Evolutionary conservation across 1,140 invertebrate species (phyloP), one percentile per base, ranked within the genome.

Genomic region (Achatina immaculata): DNA sequence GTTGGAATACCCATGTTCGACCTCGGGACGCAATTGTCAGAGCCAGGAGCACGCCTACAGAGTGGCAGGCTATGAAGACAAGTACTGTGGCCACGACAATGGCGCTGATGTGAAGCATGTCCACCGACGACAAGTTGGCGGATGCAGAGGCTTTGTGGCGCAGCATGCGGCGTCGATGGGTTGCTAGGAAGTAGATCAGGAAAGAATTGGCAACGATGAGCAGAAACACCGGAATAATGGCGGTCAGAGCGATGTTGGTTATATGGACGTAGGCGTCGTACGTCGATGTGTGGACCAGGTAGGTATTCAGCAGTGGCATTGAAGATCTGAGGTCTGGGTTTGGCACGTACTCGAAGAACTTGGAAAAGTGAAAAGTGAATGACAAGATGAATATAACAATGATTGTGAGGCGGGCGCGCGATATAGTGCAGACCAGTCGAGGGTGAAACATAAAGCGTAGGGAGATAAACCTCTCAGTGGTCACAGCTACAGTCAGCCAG

Each of bases 11-110:
- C 58, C 69, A 78, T 16, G 58, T 58, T 34, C 83, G 82, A 38
- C 82, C 83, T 43, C 83, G 68, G 28, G 84, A 69, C 11, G 85
- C 80, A 43, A 86, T 86, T 72, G 71, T 82, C 45, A 86, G 75
- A 28, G 85, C 85, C 55, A 86, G 51, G 78, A 81, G 81, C 11
- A 86, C 80, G 7, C 85, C 85, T 0, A 84, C 71, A 6, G 83
- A 83, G 77, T 98, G 98, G 89, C 97, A 97, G 31, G 88, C 73
- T 84, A 98, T 95, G 91, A 98, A 98, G 0, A 98, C 96, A 1
- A 96, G 93, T 0, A 98, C 97, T 4, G 98, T 96, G 86, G 95
- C 95, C 16, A 98, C 93, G 43, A 98, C 91, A 96, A 98, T 98
- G 45, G 95, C 96, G 21, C 96, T 90, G 36, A 90, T 86, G 82